phyloP scores from a whole-genome alignment of 2,113 vertebrate species.

The Calyptomena viridis region DNA sequence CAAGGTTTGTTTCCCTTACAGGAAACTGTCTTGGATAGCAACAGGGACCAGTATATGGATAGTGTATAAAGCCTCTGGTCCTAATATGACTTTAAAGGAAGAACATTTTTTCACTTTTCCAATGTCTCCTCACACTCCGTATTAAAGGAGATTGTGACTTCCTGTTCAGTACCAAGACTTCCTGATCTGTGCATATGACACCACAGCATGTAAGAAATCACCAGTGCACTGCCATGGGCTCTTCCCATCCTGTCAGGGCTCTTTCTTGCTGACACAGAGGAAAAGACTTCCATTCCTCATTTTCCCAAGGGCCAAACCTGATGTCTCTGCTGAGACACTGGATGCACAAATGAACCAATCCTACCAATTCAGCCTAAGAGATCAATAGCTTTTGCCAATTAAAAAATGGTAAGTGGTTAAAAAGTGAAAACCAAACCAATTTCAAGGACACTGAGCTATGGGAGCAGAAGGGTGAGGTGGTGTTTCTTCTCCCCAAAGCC shows the following conservation, averaged over 20 bases:
- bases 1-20: neutral
- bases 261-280: neutral
- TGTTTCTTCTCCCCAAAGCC: neutral
- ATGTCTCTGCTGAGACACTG: neutral
- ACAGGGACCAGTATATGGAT: neutral
- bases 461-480: neutral
- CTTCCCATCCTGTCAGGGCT: neutral
- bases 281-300: neutral
- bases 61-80: neutral
- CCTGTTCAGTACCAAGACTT: neutral
- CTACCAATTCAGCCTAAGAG: neutral
- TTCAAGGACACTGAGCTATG: neutral
- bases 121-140: neutral
- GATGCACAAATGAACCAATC: neutral
- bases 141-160: neutral
- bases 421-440: neutral
- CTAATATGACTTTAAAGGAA: neutral
- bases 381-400: neutral
- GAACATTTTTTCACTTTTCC: neutral
- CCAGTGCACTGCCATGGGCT: accelerated
- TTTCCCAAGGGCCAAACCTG: neutral
- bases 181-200: accelerated
- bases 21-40: neutral
- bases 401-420: neutral
- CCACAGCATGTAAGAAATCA: neutral